Evolutionary conservation across 1,140 invertebrate genomes (phyloP), one percentile per base, ranked within the genome.

Genomic region (Papilio aristodemus): DNA sequence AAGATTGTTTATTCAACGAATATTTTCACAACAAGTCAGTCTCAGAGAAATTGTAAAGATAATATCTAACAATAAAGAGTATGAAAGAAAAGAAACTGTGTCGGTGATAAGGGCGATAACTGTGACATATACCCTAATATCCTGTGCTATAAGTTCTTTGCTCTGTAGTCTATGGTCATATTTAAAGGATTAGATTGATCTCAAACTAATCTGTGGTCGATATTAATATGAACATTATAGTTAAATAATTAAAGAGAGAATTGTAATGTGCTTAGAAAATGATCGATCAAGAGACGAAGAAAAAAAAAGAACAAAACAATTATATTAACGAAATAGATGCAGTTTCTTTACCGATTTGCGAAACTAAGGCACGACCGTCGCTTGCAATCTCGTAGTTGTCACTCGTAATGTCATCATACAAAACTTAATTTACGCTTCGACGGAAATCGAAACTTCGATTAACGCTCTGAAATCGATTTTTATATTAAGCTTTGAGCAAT

Each of bases 371-470:
- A 64, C 60, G 60, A 64, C 38, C 37, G 39, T 22, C 60, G 37
- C 41, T 50, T 50, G 63, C 63, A 50, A 66, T 66, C 39, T 32
- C n/a, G 27, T 32, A 32, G 27, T 32, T 32, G 41, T 46, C n/a
- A n/a, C n/a, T n/a, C 8, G 9, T 25, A 50, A 50, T 66, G 63
- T 66, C 63, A 66, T 66, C 63, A 66, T 50, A 27, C 43, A 50
- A 27, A 66, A 50, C 63, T 66, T 66, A 17, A 66, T 66, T 66
- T 66, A 66, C 63, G 63, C 25, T 66, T 19, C 63, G 43, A 66
- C 63, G 63, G 63, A 66, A 32, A 64, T 64, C 39, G 38, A 43
- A 41, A 41, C 39, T 14, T 27, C n/a, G 63, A 50, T 62, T 62
- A 62, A 54, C 27, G 27, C 19, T 54, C 19, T 4, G 46, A 25